A percentile compares a stretch with the other conserved stretches of the same genome.
phyloP scores from a whole-genome alignment of 2,113 vertebrate genomes.

The Orientallactaga bullata region DNA sequence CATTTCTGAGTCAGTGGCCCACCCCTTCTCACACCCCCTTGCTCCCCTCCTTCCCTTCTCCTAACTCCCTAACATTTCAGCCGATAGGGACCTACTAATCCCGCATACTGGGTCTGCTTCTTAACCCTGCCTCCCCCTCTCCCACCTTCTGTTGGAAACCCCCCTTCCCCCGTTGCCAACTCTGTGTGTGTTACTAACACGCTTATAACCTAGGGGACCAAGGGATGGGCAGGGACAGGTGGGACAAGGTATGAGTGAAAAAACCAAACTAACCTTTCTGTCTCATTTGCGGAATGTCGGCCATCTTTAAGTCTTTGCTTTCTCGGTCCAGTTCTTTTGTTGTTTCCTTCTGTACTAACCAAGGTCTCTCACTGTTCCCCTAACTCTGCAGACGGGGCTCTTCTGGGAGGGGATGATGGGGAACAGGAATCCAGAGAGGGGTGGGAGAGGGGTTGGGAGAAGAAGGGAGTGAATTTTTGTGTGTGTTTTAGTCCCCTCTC shows the following conservation, averaged over 20 bases:
- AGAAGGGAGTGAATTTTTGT: constrained; percentile 55
- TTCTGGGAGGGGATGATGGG: constrained; percentile 50
- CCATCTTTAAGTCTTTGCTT: constrained; percentile 82
- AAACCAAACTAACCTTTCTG: constrained; percentile 91
- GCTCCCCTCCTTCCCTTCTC: constrained; percentile 5
- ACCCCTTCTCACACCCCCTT: constrained; percentile 38
- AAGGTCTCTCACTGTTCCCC: constrained; percentile 87
- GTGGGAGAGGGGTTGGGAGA: neutral
- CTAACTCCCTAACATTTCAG: constrained; percentile 68
- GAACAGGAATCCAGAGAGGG: constrained; percentile 44
- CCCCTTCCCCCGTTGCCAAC: constrained; percentile 89
- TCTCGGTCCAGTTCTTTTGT: constrained; percentile 80
- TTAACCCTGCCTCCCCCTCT: constrained; percentile 78
- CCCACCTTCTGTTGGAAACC: constrained; percentile 80
- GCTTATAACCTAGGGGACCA: constrained; percentile 80
- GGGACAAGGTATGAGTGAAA: constrained; percentile 76
- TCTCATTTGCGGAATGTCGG: constrained; percentile 93
- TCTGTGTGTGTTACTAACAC: constrained; percentile 94
- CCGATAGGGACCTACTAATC: constrained; percentile 85
- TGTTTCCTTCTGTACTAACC: constrained; percentile 88
- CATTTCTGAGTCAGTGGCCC: neutral
- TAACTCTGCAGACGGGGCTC: constrained; percentile 68
- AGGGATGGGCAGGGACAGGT: constrained; percentile 73
- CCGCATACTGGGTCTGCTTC: constrained; percentile 85
- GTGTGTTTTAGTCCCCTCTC: constrained; percentile 64